Percentiles rank a stretch among this genome's conserved stretches.
Conservation (phyloP, 2,888 invertebrate genomes). For the Melanargia galathea region DNA sequence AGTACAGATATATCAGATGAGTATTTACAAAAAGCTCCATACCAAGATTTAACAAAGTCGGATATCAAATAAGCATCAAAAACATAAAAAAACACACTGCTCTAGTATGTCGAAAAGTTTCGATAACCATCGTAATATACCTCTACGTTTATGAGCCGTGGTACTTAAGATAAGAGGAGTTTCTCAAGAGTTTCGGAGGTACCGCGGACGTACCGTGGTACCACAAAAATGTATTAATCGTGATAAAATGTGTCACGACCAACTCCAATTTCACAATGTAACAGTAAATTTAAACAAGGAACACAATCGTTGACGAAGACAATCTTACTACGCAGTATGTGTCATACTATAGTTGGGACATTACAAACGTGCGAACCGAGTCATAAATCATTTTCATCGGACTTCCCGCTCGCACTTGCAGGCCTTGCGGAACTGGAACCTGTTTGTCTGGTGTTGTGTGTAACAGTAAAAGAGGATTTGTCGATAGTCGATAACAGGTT, state of each 20-base stretch:
- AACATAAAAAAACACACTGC: constrained; percentile 8
- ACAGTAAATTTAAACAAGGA: not conserved
- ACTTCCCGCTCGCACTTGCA: no score
- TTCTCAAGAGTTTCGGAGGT: constrained; percentile 40
- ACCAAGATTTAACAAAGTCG: not conserved
- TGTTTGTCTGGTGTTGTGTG: no score
- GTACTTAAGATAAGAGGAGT: constrained; percentile 41
- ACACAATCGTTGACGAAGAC: no score
- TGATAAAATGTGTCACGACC: constrained; percentile 43
- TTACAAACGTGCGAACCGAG: no score
- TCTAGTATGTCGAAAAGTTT: constrained; percentile 24
- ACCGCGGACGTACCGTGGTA: constrained; percentile 21
- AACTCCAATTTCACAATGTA: constrained; percentile 12
- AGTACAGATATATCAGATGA: no score
- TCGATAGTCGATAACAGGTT: no score
- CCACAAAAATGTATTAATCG: constrained; percentile 40
- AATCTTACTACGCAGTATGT: no score
- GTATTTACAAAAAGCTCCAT: not conserved
- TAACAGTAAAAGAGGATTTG: no score
- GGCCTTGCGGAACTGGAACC: no score
- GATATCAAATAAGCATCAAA: constrained; percentile 4
- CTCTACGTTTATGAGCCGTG: constrained; percentile 38
- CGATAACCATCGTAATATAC: constrained; percentile 35
- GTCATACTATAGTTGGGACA: no score
- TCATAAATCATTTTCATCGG: no score